Base-by-base conservation (phyloP, 2,888 invertebrate species). In the Marasmarcha lunaedactyla region DNA sequence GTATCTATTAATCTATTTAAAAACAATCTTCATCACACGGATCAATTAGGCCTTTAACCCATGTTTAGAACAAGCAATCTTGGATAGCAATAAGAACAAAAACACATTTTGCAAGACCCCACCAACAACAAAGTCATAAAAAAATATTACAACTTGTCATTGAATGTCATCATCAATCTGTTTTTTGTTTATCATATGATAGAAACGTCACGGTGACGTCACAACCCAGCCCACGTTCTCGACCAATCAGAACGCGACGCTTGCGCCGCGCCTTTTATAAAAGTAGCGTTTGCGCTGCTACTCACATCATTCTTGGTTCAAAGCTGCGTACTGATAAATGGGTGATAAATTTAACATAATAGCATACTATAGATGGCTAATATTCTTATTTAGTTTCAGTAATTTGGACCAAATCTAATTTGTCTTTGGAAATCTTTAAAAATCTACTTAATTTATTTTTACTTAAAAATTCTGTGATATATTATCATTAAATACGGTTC, bases 331-430 rank as follows among this genome's bases (percentile, higher is more conserved):
- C 51, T 48, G 49, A 74, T 79, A 79, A 83, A 83, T 83, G 83
- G 83, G 79, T 74, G 65, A 71, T 64, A 79, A 63, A 71, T 61
- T 73, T 52, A 73, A 70, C 50, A 61, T 63, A 59, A 76, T 71
- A 45, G 71, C 64, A 60, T 76, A 69, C 51, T 76, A 78, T 73
- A 63, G 74, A 74, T 69, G 84, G 86, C 58, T 87, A 59, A 77
- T 86, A 73, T 71, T 81, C 59, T 52, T 85, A 52, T 76, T 79
- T 61, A 72, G 85, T 59, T 78, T 86, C 70, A 78, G 86, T 78
- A 73, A 85, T 84, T 67, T 70, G 20, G 68, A 71, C 50, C 58
- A 64, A 57, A 68, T 70, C 62, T 72, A 70, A 57, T 36, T 37
- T 42, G 42, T 42, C 41, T 44, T 40, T 45, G 27, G 3, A 20